Evolutionary conservation across 35 echinoderm and acorn worm genomes (phyloP), one percentile per base, ranked within the genome.

Genomic region (Heliocidaris erythrogramma): DNA sequence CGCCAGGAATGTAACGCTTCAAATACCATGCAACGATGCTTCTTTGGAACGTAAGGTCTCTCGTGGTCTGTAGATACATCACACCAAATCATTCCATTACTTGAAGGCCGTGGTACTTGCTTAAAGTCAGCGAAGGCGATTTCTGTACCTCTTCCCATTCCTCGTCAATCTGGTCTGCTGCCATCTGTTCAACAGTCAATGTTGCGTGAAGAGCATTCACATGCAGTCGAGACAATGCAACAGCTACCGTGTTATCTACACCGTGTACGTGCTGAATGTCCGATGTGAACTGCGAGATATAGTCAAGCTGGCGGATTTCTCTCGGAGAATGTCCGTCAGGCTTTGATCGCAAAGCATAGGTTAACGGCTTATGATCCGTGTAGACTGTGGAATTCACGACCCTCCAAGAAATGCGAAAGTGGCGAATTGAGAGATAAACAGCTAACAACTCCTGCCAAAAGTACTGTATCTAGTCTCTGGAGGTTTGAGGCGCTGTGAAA

Each of bases 211-310:
- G 59, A 49, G 49, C 49, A 86, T 65, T 48, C 24, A 65, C 31
- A 18, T 42, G 27, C n/a, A 78, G 49, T 13, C 56, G 88, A 31
- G 94, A 78, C 31, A 95, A 49, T 56, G 92, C 49, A 93, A 94
- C 92, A 88, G 92, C 65, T 92, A 93, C 65, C 12, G 29, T 69
- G 49, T 94, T 24, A 31, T 95, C 94, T 12, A 48, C 71, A 88
- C 92, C 78, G 21, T 87, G 85, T 21, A 86, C 85, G 7, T 85
- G 78, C 5, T 71, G 95, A 60, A 97, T 97, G 94, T 95, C 96
- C 5, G 96, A 93, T 4, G 96, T 95, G n/a, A 89, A 97, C 59
- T 97, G 93, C 4, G 95, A 96, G 30, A 96, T 94, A 30, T 60
- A 95, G 95, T 95, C 95, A 27, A 95, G 42, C 4, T 95, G 94